Conservation (phyloP, 2,113 vertebrate genomes). For the Xenus cinereus region DNA sequence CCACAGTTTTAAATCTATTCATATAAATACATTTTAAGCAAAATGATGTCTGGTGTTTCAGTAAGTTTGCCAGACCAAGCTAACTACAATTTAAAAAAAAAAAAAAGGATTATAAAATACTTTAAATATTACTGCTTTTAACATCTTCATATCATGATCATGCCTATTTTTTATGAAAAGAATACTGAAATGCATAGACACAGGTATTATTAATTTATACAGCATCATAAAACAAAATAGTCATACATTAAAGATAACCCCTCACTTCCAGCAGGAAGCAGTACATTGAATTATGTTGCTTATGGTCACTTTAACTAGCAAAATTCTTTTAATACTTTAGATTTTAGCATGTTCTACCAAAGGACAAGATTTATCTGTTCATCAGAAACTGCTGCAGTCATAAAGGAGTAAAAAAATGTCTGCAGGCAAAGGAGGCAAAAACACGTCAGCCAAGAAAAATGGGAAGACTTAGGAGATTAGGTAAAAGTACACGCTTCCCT, state of each 20-base stretch:
- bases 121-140: neutral
- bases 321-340: neutral
- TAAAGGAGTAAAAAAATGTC: neutral
- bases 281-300: neutral
- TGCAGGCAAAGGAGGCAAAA: neutral
- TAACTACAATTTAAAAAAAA: neutral
- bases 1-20: neutral
- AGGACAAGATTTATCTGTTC: neutral
- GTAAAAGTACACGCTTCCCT: neutral
- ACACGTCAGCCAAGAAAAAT: neutral
- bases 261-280: neutral
- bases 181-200: neutral
- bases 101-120: neutral
- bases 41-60: neutral
- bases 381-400: neutral
- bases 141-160: neutral
- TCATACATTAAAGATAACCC: neutral
- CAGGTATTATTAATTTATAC: neutral
- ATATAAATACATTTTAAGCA: neutral
- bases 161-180: neutral
- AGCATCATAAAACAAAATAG: neutral
- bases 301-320: neutral
- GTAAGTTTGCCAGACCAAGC: neutral
- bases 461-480: neutral
- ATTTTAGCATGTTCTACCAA: neutral